These are phyloP conservation scores for Dipodomys spectabilis DNA, from an alignment of 2,113 vertebrate genomes.

Conservation along the genomic window DNA sequence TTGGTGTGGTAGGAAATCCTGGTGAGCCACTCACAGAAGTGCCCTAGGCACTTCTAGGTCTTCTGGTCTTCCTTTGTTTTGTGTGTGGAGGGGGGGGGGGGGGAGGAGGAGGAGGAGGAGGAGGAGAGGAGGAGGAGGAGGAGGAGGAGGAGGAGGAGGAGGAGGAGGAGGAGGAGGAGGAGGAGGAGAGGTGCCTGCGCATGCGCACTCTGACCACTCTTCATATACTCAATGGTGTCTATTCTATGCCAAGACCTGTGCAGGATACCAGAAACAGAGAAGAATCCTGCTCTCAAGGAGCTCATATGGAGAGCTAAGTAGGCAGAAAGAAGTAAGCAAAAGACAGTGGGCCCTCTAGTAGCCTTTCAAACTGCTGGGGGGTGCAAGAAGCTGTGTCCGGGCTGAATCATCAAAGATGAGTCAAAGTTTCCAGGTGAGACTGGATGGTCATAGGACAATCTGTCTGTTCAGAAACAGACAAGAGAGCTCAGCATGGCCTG, in stretches of 20 bases:
- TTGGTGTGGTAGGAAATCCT: neutral
- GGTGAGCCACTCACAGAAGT: neutral
- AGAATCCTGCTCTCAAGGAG: neutral
- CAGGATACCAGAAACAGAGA: neutral
- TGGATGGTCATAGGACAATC: conserved; percentile 38
- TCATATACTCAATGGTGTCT: neutral
- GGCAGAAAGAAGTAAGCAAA: neutral
- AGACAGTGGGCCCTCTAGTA: neutral
- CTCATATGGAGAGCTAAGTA: neutral
- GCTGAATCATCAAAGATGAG: conserved; percentile 67
- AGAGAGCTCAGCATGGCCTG: neutral
- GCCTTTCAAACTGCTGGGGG: neutral
- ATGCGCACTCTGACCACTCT: neutral
- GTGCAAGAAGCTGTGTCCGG: neutral
- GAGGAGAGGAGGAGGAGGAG: neutral
- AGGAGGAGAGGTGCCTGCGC: neutral
- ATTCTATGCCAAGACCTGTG: neutral
- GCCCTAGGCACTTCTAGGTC: neutral
- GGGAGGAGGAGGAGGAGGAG: too few species aligned
- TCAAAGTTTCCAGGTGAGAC: conserved; percentile 59
- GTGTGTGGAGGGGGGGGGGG: neutral
- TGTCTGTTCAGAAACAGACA: conserved; percentile 31
- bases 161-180: neutral
- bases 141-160: neutral
- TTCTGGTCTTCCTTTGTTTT: neutral